Evolutionary conservation across 2,113 vertebrate species (phyloP), one percentile per base, ranked within the genome.

Genomic region (Eclectus roratus): DNA sequence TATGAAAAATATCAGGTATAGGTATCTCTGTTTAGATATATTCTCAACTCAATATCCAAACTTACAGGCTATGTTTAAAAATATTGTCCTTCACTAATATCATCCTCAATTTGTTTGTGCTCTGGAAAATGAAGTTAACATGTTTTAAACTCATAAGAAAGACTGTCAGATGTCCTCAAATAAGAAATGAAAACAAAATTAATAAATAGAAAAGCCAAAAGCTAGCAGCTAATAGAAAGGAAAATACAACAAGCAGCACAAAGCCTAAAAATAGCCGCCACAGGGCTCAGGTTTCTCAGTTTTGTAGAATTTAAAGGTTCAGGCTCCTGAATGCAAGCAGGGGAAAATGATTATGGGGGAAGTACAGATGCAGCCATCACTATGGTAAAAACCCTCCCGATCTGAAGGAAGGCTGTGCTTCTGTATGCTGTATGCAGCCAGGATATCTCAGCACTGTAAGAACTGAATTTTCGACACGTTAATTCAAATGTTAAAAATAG

Each of bases 161-260:
- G 23, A 73, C 53, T 88, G 46, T 66, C 84, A 87, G 29, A 83
- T 52, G 41, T 72, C 70, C 85, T 2, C 3, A 92, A 88, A 72
- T 61, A 72, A 85, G 70, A 89, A 85, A 93, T 60, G 19, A 80
- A 94, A 94, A 37, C 19, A 74, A 85, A 94, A 29, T 41, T 76
- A 80, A 82, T 76, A 81, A 85, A 63, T 33, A 88, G 50, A 85
- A 83, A 92, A 93, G n/a, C 11, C 81, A 82, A 77, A 88, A 89
- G 47, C 74, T 80, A 17, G 61, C 68, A 93, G 23, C 13, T 91
- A 73, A 87, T 50, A 85, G 70, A 91, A 96, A 70, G 8, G 11
- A 82, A 87, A 91, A 90, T 53, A 20, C 49, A 91, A 77, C 27
- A 66, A 53, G 29, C 4, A 83, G 17, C 28, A 69, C 24, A 53